phyloP scores from a whole-genome alignment of 1,140 invertebrate genomes.

The Colletes gigas region DNA sequence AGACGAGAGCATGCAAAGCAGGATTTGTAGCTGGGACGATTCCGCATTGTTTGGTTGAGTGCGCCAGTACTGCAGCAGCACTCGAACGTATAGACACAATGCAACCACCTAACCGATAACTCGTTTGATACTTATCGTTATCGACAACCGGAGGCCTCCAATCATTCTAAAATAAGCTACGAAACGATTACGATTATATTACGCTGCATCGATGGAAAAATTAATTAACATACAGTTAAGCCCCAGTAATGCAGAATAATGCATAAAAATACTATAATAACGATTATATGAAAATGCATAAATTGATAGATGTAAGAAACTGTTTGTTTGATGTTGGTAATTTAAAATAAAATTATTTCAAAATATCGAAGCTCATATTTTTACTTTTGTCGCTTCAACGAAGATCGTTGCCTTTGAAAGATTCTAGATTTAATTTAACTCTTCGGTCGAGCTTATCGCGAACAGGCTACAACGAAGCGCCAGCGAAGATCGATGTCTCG shows the following conservation, averaged over 20 bases:
- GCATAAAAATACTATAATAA: too few species aligned
- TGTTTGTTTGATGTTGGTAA: too few species aligned
- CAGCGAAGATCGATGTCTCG: not conserved
- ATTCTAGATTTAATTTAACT: too few species aligned
- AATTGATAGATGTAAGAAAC: too few species aligned
- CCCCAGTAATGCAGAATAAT: too few species aligned
- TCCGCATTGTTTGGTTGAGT: slow-evolving; percentile 44
- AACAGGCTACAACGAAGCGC: not conserved
- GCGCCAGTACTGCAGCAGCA: slow-evolving; percentile 6
- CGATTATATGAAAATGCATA: too few species aligned
- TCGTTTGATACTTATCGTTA: slow-evolving; percentile 33
- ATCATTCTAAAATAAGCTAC: not conserved
- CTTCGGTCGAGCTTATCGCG: too few species aligned
- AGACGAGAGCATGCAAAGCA: slow-evolving; percentile 35
- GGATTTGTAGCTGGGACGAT: slow-evolving; percentile 36
- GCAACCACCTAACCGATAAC: slow-evolving; percentile 28
- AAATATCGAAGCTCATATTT: too few species aligned
- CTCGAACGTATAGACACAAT: slow-evolving; percentile 16
- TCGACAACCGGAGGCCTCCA: not conserved
- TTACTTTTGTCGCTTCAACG: too few species aligned
- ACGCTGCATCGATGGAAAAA: not conserved
- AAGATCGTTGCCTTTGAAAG: too few species aligned
- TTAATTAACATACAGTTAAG: too few species aligned
- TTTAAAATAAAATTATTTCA: too few species aligned
- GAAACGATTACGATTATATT: not conserved